Percentiles rank a stretch among this genome's conserved stretches.
These are phyloP conservation scores for Crocuta crocuta DNA, from an alignment of 2,113 vertebrate species.

Conservation along the genomic window DNA sequence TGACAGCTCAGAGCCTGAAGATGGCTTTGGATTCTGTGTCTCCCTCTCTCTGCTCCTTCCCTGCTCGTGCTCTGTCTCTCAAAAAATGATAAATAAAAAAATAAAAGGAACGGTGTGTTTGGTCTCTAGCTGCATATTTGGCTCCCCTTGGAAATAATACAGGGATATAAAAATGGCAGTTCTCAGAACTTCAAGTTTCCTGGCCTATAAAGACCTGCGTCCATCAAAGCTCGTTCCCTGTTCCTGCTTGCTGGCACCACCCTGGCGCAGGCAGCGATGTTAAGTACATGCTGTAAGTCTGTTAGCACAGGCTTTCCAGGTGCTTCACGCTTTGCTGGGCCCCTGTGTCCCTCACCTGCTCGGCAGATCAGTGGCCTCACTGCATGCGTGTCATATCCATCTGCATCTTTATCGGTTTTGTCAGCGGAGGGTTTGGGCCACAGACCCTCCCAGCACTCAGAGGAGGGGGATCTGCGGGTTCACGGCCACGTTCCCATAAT, in stretches of 20 bases:
- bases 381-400: accelerated
- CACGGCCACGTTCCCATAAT: neutral
- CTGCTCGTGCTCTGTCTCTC: too few relatives aligned
- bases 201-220: neutral
- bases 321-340: accelerated
- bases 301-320: neutral
- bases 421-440: accelerated
- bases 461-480: neutral
- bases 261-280: accelerated
- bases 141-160: conserved; percentile 44
- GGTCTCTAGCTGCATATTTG: neutral
- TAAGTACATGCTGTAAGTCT: accelerated
- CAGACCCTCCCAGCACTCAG: accelerated
- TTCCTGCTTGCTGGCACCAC: neutral
- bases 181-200: neutral
- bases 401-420: neutral
- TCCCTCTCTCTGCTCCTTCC: too few relatives aligned
- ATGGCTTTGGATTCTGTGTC: too few relatives aligned
- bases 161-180: neutral
- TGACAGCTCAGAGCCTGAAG: too few relatives aligned
- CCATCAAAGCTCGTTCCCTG: neutral
- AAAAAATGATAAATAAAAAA: too few relatives aligned
- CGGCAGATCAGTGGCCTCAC: accelerated
- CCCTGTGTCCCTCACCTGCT: accelerated
- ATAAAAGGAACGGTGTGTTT: neutral